Evolutionary conservation across 92 coral and sea anemone species (phyloP).

Genomic region (Zoanthus sociatus): DNA sequence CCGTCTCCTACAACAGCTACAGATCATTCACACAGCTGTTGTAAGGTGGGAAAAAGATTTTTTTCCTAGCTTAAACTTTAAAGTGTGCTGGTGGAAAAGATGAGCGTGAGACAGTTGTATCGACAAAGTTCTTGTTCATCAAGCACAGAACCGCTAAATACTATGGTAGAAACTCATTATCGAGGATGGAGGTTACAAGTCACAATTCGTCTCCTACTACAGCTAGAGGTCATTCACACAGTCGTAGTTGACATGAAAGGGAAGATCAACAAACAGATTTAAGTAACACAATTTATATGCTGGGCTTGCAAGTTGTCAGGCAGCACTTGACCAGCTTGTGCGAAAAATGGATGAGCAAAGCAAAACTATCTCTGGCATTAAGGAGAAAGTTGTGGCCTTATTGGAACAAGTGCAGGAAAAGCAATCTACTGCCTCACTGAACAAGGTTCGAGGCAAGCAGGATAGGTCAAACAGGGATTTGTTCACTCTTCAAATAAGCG

Average conservation of each 20-base stretch:
- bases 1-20: too few species aligned
- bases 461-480: not conserved
- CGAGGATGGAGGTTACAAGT: not conserved
- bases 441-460: conserved; percentile 2
- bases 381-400: not conserved
- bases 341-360: not conserved
- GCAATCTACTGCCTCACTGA: not conserved
- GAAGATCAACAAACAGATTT: not conserved
- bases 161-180: not conserved
- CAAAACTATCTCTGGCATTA: not conserved
- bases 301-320: not conserved
- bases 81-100: too few species aligned
- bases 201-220: not conserved
- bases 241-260: not conserved
- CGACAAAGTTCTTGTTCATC: not conserved
- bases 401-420: not conserved
- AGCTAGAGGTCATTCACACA: not conserved
- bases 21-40: too few species aligned
- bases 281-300: not conserved
- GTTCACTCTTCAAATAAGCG: not conserved
- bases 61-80: too few species aligned
- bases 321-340: not conserved
- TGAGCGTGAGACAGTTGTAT: too few species aligned
- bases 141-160: not conserved
- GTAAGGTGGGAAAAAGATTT: too few species aligned